These are phyloP conservation scores for Bembecia ichneumoniformis DNA, from an alignment of 2,888 invertebrate genomes.

Conservation along the genomic window DNA sequence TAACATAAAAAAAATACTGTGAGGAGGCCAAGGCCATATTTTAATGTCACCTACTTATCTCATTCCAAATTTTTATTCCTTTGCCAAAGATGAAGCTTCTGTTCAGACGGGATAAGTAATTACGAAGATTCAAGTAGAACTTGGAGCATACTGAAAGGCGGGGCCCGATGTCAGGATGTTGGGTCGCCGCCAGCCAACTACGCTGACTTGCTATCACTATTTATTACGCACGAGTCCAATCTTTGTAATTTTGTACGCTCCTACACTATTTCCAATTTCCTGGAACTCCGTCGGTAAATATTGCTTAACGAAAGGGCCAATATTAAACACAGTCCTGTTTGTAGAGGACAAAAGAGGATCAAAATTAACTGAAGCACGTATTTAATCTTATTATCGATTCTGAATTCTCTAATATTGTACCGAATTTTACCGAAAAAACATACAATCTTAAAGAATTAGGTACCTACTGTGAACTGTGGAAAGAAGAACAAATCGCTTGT, in stretches of 20 bases:
- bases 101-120: neutral
- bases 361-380: neutral
- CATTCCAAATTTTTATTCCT: too few species aligned
- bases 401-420: too few species aligned
- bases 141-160: neutral
- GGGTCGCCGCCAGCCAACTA: conserved; percentile 1
- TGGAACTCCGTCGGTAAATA: neutral
- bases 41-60: too few species aligned
- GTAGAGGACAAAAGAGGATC: neutral
- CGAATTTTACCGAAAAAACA: too few species aligned
- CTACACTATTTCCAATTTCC: conserved; percentile 2
- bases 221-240: conserved; percentile 10
- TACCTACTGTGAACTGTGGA: too few species aligned
- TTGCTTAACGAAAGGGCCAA: neutral
- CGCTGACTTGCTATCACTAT: conserved; percentile 6
- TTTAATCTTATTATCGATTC: too few species aligned
- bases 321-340: neutral
- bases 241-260: conserved; percentile 7
- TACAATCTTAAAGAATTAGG: neutral
- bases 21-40: too few species aligned
- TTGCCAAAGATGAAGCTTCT: neutral
- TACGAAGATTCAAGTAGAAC: neutral
- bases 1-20: too few species aligned
- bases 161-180: conserved; percentile 1
- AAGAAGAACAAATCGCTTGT: too few species aligned